Percentiles rank a stretch among this genome's conserved stretches.
phyloP scores from a whole-genome alignment of 2,888 invertebrate species.

The Megalurothrips usitatus region DNA sequence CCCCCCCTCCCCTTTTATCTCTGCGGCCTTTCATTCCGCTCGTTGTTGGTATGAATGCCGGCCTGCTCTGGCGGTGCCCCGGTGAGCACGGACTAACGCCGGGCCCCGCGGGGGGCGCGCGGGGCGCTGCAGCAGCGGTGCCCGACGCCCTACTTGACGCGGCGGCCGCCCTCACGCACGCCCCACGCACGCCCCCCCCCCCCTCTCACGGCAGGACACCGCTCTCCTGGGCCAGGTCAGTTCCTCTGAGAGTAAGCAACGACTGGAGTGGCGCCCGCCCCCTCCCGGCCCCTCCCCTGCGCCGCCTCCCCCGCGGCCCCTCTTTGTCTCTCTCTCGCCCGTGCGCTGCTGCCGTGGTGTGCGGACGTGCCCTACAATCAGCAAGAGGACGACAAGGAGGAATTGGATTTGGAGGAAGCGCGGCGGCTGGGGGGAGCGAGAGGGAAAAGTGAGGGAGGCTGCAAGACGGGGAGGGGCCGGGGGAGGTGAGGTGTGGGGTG shows the following conservation, averaged over 20 bases:
- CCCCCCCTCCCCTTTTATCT: not conserved
- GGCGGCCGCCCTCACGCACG: not conserved
- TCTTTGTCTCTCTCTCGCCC: not conserved
- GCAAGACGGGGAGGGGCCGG: not conserved
- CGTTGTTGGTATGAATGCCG: not conserved
- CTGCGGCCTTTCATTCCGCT: not conserved
- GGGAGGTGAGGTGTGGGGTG: not conserved
- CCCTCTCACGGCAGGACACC: not conserved
- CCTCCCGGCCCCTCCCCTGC: not conserved
- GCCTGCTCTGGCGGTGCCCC: too few species aligned
- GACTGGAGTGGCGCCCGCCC: not conserved
- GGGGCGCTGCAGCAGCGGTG: too few species aligned
- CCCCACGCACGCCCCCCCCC: not conserved
- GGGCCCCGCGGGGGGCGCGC: too few species aligned
- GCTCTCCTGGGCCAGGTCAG: constrained; percentile 17
- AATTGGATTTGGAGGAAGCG: constrained; percentile 16
- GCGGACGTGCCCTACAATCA: constrained; percentile 18
- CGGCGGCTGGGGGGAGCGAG: not conserved
- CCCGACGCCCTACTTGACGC: too few species aligned
- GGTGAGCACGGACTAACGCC: too few species aligned
- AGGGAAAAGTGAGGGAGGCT: not conserved
- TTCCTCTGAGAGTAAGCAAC: constrained; percentile 12
- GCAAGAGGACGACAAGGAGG: not conserved
- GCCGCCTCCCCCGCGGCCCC: not conserved
- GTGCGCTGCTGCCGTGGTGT: not conserved